Evolutionary conservation across 2,797 vertebrate genomes (phyloP).

Genomic region (Pachyuromys duprasi): DNA sequence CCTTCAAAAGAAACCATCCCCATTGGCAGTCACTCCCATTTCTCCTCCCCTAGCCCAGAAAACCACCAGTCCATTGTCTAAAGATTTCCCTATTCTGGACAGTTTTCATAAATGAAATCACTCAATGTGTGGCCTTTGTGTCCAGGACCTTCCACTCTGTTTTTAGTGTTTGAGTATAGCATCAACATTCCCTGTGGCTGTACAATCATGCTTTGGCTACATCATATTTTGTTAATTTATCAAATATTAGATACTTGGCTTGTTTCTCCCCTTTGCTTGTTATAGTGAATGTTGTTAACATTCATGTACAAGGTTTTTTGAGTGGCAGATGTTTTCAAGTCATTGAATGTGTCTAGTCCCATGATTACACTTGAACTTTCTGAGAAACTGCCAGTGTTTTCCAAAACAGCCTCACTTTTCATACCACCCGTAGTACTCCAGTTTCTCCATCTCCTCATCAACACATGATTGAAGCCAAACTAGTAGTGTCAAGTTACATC

Average conservation of each 20-base stretch:
- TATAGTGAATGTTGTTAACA: conserved; percentile 19
- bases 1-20: background rate
- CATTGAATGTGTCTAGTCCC: background rate
- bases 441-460: background rate
- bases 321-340: background rate
- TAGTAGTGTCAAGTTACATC: background rate
- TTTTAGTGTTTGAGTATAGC: background rate
- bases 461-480: background rate
- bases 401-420: background rate
- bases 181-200: background rate
- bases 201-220: background rate
- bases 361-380: background rate
- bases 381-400: background rate
- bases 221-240: conserved; percentile 2
- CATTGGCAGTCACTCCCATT: background rate
- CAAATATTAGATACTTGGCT: background rate
- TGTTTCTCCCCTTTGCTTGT: background rate
- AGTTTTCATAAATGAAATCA: background rate
- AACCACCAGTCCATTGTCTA: background rate
- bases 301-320: background rate
- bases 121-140: background rate
- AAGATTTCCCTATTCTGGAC: conserved; percentile 2
- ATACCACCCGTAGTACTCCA: background rate
- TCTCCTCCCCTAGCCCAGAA: background rate
- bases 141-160: background rate